Evolutionary conservation across 2,113 vertebrate genomes (phyloP).

Genomic region (Corythoichthys haematopterus): DNA sequence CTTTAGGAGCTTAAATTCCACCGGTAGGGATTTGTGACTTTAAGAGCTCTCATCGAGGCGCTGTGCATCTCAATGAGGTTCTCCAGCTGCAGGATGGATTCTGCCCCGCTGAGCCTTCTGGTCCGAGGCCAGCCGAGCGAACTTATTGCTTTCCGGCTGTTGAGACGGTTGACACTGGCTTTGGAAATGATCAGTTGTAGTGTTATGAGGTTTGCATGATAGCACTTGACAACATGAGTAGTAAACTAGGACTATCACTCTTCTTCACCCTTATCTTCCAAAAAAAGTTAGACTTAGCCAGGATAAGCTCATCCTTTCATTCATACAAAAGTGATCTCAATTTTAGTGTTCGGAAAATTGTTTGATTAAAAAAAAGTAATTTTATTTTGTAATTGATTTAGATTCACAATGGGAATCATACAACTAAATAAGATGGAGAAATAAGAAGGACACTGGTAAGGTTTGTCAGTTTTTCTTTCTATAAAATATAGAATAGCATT

Average conservation of each 20-base stretch:
- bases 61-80: conserved; percentile 60
- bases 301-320: neutral
- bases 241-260: conserved; percentile 15
- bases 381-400: neutral
- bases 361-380: neutral
- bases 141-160: conserved; percentile 52
- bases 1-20: conserved; percentile 55
- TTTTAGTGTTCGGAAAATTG: neutral
- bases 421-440: neutral
- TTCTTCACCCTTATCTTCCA: neutral
- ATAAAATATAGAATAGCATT: neutral
- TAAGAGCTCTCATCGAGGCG: conserved; percentile 44
- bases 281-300: neutral
- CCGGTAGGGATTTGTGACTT: conserved; percentile 56
- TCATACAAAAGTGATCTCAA: neutral
- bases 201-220: conserved; percentile 29
- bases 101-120: conserved; percentile 50
- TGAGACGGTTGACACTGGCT: conserved; percentile 47
- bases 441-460: neutral
- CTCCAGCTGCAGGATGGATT: conserved; percentile 57
- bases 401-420: neutral
- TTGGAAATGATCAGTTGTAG: conserved; percentile 44
- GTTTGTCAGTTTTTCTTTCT: neutral
- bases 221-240: conserved; percentile 33
- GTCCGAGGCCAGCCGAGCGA: conserved; percentile 49